Evolutionary conservation across 2,888 invertebrate genomes (phyloP).

Genomic region (Unio pictorum): DNA sequence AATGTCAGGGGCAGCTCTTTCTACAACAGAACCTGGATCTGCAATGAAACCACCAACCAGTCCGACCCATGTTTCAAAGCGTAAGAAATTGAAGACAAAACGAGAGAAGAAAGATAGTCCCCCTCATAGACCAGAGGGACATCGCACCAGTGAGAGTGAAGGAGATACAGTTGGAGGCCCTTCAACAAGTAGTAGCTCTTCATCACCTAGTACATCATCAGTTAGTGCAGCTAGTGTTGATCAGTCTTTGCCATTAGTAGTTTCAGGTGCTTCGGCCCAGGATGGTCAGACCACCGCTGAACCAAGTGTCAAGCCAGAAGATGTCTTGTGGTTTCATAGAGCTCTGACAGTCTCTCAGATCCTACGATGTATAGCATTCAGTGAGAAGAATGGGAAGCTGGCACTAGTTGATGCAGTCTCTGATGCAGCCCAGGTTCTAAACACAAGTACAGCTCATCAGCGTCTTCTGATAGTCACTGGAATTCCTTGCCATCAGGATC

Average conservation of each 20-base stretch:
- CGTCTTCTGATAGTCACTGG: conserved; percentile 65
- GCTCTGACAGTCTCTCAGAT: conserved; percentile 66
- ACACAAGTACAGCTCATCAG: conserved; percentile 54
- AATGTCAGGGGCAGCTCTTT: conserved; percentile 4
- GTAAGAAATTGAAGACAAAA: conserved; percentile 68
- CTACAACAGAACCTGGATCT: conserved; percentile 21
- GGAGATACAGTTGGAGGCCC: conserved; percentile 3
- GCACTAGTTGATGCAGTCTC: conserved; percentile 59
- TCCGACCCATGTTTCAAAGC: conserved; percentile 56
- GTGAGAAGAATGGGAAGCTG: conserved; percentile 58
- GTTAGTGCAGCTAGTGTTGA: conserved; percentile 24
- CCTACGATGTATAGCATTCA: conserved; percentile 60
- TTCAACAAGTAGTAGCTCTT: conserved; percentile 18
- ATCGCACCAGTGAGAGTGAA: conserved; percentile 47
- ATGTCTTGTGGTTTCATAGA: conserved; percentile 67
- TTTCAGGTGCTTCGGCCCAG: conserved; percentile 24
- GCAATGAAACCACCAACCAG: conserved; percentile 42
- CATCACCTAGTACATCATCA: conserved; percentile 27
- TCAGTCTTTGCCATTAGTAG: conserved; percentile 20
- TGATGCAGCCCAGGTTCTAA: conserved; percentile 58
- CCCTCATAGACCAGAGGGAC: conserved; percentile 29
- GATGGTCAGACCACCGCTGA: conserved; percentile 11
- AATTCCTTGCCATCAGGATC: conserved; percentile 57
- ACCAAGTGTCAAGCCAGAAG: conserved; percentile 49
- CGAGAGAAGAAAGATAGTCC: conserved; percentile 37